Conservation (phyloP, 2,888 invertebrate genomes). For the Coelogynopora nodosa region DNA sequence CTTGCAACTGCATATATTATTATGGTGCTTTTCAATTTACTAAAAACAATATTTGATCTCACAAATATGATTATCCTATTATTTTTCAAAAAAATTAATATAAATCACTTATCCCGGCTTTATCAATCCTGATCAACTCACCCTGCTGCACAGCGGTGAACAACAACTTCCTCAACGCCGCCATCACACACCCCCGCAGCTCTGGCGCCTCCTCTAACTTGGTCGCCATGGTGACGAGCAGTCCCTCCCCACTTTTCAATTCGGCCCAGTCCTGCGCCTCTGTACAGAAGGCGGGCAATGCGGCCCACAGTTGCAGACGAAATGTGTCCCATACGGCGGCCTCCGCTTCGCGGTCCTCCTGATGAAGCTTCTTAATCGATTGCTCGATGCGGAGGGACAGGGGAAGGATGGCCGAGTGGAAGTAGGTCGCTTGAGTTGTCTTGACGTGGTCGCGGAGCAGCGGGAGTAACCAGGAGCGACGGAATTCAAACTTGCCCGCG, state of each 20-base stretch:
- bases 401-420: not conserved
- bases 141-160: not conserved
- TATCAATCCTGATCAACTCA: no score
- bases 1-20: no score
- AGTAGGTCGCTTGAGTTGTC: not conserved
- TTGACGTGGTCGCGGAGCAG: not conserved
- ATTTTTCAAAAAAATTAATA: no score
- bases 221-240: not conserved
- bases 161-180: not conserved
- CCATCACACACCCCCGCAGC: not conserved
- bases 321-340: not conserved
- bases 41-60: no score
- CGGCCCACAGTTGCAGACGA: not conserved
- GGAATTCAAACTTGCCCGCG: constrained; percentile 20
- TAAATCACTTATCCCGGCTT: no score
- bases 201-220: not conserved
- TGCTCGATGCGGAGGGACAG: not conserved
- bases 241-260: not conserved
- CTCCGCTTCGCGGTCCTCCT: not conserved
- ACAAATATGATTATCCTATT: no score
- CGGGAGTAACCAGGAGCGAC: constrained; percentile 22
- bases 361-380: not conserved
- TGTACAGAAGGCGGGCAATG: not conserved
- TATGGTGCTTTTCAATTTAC: no score
- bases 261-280: not conserved